phyloP scores from a whole-genome alignment of 2,888 invertebrate genomes.

The Copidosoma aretas region DNA sequence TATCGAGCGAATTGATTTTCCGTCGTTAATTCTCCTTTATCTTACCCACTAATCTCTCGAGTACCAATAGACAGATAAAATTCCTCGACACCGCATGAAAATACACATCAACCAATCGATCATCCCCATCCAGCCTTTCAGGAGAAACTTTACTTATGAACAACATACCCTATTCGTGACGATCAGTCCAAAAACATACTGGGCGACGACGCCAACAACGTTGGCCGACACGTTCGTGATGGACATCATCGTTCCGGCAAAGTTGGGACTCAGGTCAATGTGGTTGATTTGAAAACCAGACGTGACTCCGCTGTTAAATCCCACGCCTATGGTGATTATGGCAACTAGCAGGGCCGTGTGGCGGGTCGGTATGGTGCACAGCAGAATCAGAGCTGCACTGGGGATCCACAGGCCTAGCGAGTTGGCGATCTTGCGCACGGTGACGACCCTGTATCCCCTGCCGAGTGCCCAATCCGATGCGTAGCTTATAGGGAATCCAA shows the following conservation, averaged over 20 bases:
- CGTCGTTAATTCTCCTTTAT: no score
- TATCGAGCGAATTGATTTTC: no score
- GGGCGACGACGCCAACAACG: conserved; percentile 61
- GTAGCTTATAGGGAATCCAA: conserved; percentile 65
- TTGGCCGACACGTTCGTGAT: conserved; percentile 63
- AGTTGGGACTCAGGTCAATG: conserved; percentile 60
- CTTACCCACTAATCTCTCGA: no score
- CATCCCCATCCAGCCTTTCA: no score
- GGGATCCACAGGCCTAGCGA: conserved; percentile 66
- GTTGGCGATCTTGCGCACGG: conserved; percentile 60
- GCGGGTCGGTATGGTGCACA: not conserved
- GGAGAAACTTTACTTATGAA: no score
- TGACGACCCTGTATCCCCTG: conserved; percentile 46
- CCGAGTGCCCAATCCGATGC: conserved; percentile 63
- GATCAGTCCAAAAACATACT: conserved; percentile 58
- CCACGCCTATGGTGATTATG: conserved; percentile 27
- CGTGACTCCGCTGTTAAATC: conserved; percentile 64
- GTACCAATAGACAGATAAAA: no score
- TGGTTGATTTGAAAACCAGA: conserved; percentile 59
- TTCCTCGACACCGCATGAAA: no score
- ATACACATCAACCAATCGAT: no score
- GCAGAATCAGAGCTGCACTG: conserved; percentile 49
- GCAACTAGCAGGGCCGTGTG: not conserved
- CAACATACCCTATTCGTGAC: conserved; percentile 53
- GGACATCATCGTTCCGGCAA: conserved; percentile 64